A percentile compares a stretch with the other conserved stretches of the same genome.
Conservation (phyloP, 2,888 invertebrate genomes). For the Anticlea derivata region DNA sequence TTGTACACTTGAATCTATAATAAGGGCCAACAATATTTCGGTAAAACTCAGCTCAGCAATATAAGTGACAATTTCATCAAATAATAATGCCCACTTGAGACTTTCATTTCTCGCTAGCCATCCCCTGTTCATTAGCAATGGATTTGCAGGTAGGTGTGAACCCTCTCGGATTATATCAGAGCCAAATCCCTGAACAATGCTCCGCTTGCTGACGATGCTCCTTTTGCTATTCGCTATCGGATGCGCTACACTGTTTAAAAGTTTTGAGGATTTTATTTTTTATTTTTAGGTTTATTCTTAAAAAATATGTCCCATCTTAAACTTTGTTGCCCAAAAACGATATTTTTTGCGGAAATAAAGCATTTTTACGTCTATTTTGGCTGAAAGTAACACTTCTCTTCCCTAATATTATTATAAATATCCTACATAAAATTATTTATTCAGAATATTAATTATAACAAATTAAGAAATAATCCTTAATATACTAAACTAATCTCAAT, state of each 20-base stretch:
- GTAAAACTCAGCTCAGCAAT: not conserved
- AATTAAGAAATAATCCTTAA: no score
- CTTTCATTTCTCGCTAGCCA: slow-evolving; percentile 19
- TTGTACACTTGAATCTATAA: no score
- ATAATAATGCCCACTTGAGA: slow-evolving; percentile 26
- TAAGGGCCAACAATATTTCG: not conserved
- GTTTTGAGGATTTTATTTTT: not conserved
- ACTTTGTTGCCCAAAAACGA: no score
- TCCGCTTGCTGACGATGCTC: slow-evolving; percentile 56
- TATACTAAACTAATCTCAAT: no score
- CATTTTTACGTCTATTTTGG: no score
- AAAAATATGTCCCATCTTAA: no score
- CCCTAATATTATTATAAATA: no score
- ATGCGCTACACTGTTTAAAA: slow-evolving; percentile 36
- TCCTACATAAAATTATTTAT: no score
- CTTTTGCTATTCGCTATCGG: slow-evolving; percentile 52
- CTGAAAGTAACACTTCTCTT: no score
- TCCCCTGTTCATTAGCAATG: slow-evolving; percentile 71
- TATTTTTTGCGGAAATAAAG: no score
- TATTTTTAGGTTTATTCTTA: no score
- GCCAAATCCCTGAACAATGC: slow-evolving; percentile 68
- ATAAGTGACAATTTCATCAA: slow-evolving; percentile 17
- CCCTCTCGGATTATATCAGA: slow-evolving; percentile 67
- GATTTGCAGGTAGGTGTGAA: slow-evolving; percentile 53
- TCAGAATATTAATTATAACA: no score